Evolutionary conservation across 2,797 vertebrate species (phyloP).

Genomic region (Coregonus sp.): DNA sequence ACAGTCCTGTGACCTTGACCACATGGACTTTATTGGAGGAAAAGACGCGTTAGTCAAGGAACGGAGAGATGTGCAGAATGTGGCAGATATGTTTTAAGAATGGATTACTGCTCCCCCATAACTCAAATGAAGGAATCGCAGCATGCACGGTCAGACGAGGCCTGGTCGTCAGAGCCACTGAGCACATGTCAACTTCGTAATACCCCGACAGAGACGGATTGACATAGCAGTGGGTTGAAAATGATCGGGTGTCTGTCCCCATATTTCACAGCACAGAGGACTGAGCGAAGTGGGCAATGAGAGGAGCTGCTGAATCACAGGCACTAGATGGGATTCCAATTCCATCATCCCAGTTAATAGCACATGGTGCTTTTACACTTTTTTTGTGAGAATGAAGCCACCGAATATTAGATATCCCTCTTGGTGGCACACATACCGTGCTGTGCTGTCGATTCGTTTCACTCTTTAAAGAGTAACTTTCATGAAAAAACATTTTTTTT

Average conservation of each 20-base stretch:
- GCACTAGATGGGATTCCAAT: slow-evolving; percentile 13
- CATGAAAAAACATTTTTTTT: rapidly evolving
- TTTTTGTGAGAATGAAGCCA: neutral
- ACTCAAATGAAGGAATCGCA: slow-evolving; percentile 7
- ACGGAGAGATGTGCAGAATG: slow-evolving; percentile 18
- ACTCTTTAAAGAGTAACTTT: neutral
- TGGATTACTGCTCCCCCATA: slow-evolving; percentile 33
- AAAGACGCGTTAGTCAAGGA: slow-evolving; percentile 14
- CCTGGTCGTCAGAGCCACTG: slow-evolving; percentile 22
- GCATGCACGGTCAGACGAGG: slow-evolving; percentile 10
- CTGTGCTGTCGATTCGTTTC: slow-evolving; percentile 7
- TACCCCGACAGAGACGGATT: slow-evolving; percentile 23
- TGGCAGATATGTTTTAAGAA: slow-evolving; percentile 31
- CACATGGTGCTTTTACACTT: slow-evolving; percentile 4
- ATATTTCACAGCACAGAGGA: slow-evolving; percentile 40
- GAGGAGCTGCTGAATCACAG: slow-evolving; percentile 19
- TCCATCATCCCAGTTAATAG: neutral
- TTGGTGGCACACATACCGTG: neutral
- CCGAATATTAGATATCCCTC: slow-evolving; percentile 9
- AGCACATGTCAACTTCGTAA: slow-evolving; percentile 38
- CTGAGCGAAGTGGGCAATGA: slow-evolving; percentile 19
- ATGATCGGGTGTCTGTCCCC: slow-evolving; percentile 43
- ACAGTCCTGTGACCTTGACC: no score
- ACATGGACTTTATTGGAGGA: slow-evolving; percentile 5
- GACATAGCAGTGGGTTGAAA: slow-evolving; percentile 35